A percentile compares a stretch with the other conserved stretches of the same genome.
phyloP scores from a whole-genome alignment of 2,113 vertebrate genomes.

The Oryzias melastigma region DNA sequence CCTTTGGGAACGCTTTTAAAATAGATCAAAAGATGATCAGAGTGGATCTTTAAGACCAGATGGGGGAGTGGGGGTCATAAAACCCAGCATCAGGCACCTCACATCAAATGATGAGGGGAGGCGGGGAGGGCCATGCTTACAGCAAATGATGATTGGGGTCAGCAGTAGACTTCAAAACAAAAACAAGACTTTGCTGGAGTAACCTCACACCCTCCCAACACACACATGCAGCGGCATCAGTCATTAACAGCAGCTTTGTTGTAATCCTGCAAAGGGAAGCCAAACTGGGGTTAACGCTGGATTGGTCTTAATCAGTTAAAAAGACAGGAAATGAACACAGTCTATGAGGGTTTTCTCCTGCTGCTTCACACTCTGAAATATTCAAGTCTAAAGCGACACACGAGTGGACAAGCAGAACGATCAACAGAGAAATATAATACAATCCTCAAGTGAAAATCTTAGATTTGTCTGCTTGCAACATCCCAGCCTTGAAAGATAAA shows the following conservation, averaged over 20 bases:
- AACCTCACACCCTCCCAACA: constrained; percentile 1
- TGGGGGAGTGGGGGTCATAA: background rate
- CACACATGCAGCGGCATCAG: constrained; percentile 15
- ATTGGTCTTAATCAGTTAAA: constrained; percentile 62
- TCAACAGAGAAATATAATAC: too few species aligned
- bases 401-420: too few species aligned
- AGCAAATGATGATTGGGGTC: constrained; percentile 13
- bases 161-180: constrained; percentile 36
- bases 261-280: constrained; percentile 53
- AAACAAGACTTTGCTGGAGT: constrained; percentile 37
- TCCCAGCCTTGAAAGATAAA: too few species aligned
- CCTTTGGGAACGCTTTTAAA: too few species aligned
- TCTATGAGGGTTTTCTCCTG: background rate
- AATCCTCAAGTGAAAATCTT: too few species aligned
- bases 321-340: constrained; percentile 30
- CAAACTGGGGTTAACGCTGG: constrained; percentile 60
- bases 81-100: too few species aligned
- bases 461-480: too few species aligned
- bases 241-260: constrained; percentile 56
- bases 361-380: too few species aligned
- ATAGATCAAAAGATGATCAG: too few species aligned
- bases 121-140: background rate
- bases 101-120: constrained; percentile 4
- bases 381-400: too few species aligned
- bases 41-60: constrained; percentile 6